phyloP scores from a whole-genome alignment of 2,113 vertebrate species.

The Burhinus oedicnemus region DNA sequence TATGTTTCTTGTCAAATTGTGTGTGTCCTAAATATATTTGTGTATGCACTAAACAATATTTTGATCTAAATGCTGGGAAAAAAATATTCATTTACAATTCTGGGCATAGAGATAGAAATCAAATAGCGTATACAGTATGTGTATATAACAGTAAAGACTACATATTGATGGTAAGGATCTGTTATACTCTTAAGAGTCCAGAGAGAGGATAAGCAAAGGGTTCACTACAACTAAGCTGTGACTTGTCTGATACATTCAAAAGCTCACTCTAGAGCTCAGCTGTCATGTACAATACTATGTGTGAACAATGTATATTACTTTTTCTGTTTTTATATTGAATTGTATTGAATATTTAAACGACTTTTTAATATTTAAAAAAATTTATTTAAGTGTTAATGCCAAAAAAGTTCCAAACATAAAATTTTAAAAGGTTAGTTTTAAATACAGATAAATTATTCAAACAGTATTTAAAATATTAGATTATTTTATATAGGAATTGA shows the following conservation, averaged over 20 bases:
- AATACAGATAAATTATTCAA: conserved; percentile 24
- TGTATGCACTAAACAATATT: conserved; percentile 9
- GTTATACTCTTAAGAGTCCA: background rate
- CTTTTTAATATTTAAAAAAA: conserved; percentile 44
- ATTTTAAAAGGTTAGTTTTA: conserved; percentile 34
- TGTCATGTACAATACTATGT: conserved; percentile 23
- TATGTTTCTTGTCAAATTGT: conserved; percentile 29
- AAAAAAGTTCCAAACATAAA: background rate
- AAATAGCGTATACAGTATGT: background rate
- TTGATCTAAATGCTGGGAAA: conserved; percentile 50
- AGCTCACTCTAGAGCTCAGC: conserved; percentile 40
- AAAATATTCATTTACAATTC: background rate
- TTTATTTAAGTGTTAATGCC: conserved; percentile 23
- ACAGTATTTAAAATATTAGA: background rate
- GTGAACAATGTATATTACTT: conserved; percentile 38
- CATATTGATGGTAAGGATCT: background rate
- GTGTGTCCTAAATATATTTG: background rate
- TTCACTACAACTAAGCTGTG: background rate
- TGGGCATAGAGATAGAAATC: background rate
- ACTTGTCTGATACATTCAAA: conserved; percentile 13
- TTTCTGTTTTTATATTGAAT: conserved; percentile 46
- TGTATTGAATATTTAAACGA: conserved; percentile 54
- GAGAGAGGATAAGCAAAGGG: background rate
- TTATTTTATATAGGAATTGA: conserved; percentile 38
- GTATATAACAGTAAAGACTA: conserved; percentile 8